Percentiles rank a stretch among this genome's conserved stretches.
These are phyloP conservation scores for Mechanitis mazaeus DNA, from an alignment of 2,888 invertebrate genomes.

Conservation along the genomic window DNA sequence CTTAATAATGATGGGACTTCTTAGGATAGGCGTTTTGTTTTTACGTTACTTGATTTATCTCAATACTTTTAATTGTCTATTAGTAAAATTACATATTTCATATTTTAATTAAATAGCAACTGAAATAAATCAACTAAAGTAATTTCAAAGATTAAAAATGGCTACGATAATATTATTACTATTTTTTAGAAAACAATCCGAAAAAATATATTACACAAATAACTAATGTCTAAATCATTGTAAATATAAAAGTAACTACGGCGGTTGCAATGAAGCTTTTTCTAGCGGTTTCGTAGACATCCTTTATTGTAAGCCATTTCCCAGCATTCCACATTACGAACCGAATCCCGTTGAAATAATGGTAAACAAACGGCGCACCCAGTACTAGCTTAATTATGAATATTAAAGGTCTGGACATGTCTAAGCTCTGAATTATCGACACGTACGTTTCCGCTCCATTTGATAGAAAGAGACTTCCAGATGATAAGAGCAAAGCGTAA, in stretches of 20 bases:
- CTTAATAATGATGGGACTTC: too few species aligned
- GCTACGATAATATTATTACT: background rate
- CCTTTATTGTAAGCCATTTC: conserved; percentile 39
- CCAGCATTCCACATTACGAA: conserved; percentile 51
- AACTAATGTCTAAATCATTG: conserved; percentile 32
- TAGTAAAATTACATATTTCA: too few species aligned
- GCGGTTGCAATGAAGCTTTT: conserved; percentile 36
- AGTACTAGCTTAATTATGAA: conserved; percentile 46
- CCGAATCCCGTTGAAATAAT: conserved; percentile 56
- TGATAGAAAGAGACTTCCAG: conserved; percentile 48
- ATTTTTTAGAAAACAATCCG: too few species aligned
- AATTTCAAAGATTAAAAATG: background rate
- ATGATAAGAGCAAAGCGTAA: conserved; percentile 45
- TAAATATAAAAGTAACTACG: conserved; percentile 35
- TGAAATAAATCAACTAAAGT: background rate
- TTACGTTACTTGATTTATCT: too few species aligned
- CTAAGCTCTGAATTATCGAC: conserved; percentile 54
- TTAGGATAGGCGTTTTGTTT: too few species aligned
- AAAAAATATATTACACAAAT: too few species aligned
- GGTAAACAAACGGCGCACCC: conserved; percentile 50
- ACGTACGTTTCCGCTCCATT: conserved; percentile 58
- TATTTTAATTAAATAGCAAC: background rate
- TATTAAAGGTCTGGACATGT: conserved; percentile 37
- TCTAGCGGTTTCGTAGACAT: conserved; percentile 41
- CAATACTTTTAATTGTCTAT: too few species aligned